A percentile compares a stretch with the other conserved stretches of the same genome.
These are phyloP conservation scores for Channallabes apus DNA, from an alignment of 2,797 vertebrate genomes.

Conservation along the genomic window DNA sequence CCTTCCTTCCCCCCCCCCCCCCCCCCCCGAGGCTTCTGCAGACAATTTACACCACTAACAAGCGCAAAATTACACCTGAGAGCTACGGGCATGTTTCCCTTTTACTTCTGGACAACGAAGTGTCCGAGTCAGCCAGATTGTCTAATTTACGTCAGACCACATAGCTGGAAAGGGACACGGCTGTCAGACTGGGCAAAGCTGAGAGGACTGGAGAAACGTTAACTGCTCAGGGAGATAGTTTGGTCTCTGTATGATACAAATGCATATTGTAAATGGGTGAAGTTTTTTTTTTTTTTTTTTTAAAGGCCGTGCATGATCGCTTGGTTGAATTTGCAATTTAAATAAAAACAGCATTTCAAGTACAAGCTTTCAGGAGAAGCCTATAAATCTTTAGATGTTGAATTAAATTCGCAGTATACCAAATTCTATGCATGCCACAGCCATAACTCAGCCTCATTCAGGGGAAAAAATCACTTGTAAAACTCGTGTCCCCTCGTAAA, in stretches of 20 bases:
- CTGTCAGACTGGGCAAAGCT: neutral
- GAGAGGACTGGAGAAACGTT: neutral
- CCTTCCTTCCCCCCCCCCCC: no score
- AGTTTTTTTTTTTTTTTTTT: neutral
- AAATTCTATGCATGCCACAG: neutral
- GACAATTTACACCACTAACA: conserved; percentile 68
- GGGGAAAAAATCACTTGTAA: neutral
- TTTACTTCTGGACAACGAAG: conserved; percentile 24
- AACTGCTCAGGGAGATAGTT: neutral
- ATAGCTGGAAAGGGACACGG: neutral
- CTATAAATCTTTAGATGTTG: neutral
- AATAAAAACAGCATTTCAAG: neutral
- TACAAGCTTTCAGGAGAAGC: neutral
- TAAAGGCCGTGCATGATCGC: neutral
- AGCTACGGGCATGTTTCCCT: conserved; percentile 14
- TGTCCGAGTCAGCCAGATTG: conserved; percentile 11
- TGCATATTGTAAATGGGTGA: neutral
- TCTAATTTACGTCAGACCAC: conserved; percentile 22
- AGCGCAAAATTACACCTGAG: conserved; percentile 63
- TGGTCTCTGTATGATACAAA: neutral
- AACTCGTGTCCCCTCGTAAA: neutral
- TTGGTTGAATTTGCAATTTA: neutral
- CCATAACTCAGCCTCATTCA: neutral
- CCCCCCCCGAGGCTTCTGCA: conserved; percentile 53
- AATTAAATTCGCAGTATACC: neutral